Evolutionary conservation across 2,797 vertebrate genomes (phyloP).

Genomic region (Cyclopterus lumpus): DNA sequence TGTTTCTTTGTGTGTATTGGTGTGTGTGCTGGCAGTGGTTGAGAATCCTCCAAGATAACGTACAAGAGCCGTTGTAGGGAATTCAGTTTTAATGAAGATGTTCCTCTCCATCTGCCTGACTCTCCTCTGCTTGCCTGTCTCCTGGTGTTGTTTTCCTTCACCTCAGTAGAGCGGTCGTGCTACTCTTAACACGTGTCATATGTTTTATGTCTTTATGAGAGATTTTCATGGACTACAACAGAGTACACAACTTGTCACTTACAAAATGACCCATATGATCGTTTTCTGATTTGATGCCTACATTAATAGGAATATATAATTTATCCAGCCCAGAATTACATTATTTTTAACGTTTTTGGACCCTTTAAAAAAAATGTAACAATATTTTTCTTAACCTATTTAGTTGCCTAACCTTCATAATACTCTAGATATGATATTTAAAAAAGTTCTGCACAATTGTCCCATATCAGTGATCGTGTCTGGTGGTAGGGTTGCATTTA

Average conservation of each 20-base stretch:
- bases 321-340: no score
- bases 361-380: no score
- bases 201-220: no score
- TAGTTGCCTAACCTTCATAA: no score
- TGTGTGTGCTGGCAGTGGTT: not conserved
- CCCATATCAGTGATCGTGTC: not conserved
- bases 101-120: slow-evolving; percentile 5
- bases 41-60: not conserved
- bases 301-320: no score
- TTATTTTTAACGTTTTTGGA: no score
- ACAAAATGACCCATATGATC: not conserved
- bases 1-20: slow-evolving; percentile 7
- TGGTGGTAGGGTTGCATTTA: not conserved
- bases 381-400: no score
- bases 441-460: not conserved
- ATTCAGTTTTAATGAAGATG: not conserved
- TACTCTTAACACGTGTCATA: not conserved
- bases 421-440: not conserved
- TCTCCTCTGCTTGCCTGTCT: no score
- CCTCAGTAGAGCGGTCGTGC: not conserved
- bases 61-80: not conserved
- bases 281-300: no score
- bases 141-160: no score
- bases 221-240: not conserved
- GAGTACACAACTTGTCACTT: not conserved